Percentiles rank a stretch among this genome's conserved stretches.
Conservation (phyloP, 1,140 invertebrate genomes). For the Drosophila mayri region DNA sequence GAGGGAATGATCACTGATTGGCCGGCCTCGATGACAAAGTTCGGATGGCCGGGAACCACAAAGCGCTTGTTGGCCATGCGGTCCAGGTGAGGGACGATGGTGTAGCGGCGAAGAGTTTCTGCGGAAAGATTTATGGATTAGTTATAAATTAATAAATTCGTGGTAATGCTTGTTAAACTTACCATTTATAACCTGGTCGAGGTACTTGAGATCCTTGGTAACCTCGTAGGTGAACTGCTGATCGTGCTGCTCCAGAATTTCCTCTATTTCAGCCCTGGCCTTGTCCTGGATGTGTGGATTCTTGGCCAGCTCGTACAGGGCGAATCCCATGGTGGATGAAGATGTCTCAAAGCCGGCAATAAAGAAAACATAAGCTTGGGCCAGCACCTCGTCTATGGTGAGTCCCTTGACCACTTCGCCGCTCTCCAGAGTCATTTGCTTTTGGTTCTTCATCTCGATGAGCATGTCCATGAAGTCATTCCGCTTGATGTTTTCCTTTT, state of each 20-base stretch:
- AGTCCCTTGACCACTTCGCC: constrained; percentile 40
- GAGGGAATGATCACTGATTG: constrained; percentile 87
- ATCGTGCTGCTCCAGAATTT: constrained; percentile 84
- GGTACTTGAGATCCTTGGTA: constrained; percentile 86
- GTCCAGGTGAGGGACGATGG: constrained; percentile 87
- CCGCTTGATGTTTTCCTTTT: constrained; percentile 85
- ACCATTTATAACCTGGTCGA: constrained; percentile 85
- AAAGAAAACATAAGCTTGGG: constrained; percentile 85
- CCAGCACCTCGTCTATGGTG: constrained; percentile 69
- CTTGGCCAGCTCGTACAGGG: constrained; percentile 87
- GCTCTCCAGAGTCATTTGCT: constrained; percentile 23
- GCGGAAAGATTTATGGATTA: too few species aligned
- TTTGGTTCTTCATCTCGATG: constrained; percentile 85
- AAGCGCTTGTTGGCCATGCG: constrained; percentile 87
- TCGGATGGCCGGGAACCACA: constrained; percentile 87
- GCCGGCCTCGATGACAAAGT: constrained; percentile 87
- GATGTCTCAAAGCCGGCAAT: constrained; percentile 89
- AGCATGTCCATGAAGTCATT: constrained; percentile 87
- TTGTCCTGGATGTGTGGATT: constrained; percentile 88
- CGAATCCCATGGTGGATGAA: constrained; percentile 86
- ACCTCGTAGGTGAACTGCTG: constrained; percentile 86
- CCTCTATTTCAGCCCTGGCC: constrained; percentile 87
- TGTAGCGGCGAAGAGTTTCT: constrained; percentile 89
- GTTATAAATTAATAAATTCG: rapidly evolving
- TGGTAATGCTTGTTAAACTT: background rate